A percentile compares a stretch with the other conserved stretches of the same genome.
Evolutionary conservation across 2,113 vertebrate genomes (phyloP).

Genomic region (Phocoena phocoena): DNA sequence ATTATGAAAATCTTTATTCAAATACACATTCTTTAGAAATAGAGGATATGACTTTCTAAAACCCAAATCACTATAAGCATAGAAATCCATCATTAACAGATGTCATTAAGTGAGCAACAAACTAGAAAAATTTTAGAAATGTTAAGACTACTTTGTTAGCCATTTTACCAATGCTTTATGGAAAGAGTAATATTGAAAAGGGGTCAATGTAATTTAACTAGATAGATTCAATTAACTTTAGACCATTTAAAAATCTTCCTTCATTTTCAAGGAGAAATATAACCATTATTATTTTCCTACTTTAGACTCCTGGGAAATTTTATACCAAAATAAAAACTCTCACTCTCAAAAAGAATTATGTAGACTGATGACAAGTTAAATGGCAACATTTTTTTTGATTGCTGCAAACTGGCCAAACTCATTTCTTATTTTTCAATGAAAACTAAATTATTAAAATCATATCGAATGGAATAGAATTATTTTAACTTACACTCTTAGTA

Average conservation of each 20-base stretch:
- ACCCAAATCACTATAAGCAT: not conserved
- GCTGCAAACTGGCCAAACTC: constrained; percentile 21
- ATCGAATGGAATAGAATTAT: constrained; percentile 21
- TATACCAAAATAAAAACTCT: constrained; percentile 47
- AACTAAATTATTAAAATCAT: constrained; percentile 47
- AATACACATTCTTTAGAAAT: not conserved
- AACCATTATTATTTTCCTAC: constrained; percentile 34
- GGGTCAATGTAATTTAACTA: not conserved
- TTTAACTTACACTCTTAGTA: constrained; percentile 23
- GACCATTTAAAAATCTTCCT: constrained; percentile 43
- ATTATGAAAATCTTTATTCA: constrained; percentile 17
- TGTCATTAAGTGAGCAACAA: not conserved
- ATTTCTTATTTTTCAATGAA: constrained; percentile 42
- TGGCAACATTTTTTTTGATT: constrained; percentile 38
- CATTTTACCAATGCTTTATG: constrained; percentile 8
- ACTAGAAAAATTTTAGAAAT: not conserved
- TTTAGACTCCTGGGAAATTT: constrained; percentile 33
- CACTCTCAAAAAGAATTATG: constrained; percentile 32
- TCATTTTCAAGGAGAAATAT: constrained; percentile 36
- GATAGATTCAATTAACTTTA: constrained; percentile 35
- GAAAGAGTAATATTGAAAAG: constrained; percentile 19
- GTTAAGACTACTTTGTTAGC: not conserved
- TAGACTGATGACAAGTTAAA: constrained; percentile 26
- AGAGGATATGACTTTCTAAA: not conserved
- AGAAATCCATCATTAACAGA: not conserved